These are phyloP conservation scores for Xestia rhomboidea DNA, from an alignment of 2,888 invertebrate species.

Conservation along the genomic window DNA sequence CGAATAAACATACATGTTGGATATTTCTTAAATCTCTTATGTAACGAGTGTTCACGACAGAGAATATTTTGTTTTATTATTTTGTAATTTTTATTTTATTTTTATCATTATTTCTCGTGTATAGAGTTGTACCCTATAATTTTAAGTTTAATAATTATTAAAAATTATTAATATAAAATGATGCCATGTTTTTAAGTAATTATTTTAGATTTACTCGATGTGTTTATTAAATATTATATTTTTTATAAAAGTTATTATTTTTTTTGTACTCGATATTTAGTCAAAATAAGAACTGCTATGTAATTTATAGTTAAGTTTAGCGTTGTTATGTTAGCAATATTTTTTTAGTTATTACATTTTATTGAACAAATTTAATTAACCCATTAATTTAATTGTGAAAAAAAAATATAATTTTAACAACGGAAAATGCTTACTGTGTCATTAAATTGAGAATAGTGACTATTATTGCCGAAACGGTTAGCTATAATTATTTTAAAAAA, in stretches of 20 bases:
- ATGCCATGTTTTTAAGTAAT: conserved; percentile 89
- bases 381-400: conserved; percentile 77
- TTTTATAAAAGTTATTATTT: conserved; percentile 89
- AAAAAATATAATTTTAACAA: conserved; percentile 84
- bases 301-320: conserved; percentile 85
- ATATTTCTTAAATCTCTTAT: conserved; percentile 63
- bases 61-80: conserved; percentile 70
- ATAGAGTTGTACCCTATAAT: conserved; percentile 71
- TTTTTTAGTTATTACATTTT: conserved; percentile 80
- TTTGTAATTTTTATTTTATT: conserved; percentile 66
- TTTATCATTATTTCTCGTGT: conserved; percentile 65
- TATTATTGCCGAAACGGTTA: conserved; percentile 91
- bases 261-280: conserved; percentile 87
- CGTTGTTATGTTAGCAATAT: conserved; percentile 86
- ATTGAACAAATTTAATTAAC: conserved; percentile 85
- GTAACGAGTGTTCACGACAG: conserved; percentile 78
- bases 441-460: conserved; percentile 88
- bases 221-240: conserved; percentile 89
- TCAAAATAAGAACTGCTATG: conserved; percentile 83
- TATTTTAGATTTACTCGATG: conserved; percentile 85
- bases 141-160: conserved; percentile 71
- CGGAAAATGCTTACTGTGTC: conserved; percentile 90
- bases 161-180: conserved; percentile 79
- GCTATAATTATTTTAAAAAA: conserved; percentile 91
- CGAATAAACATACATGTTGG: conserved; percentile 72